phyloP scores from a whole-genome alignment of 30 jellyfish, hydroid and myxozoan species.

The Pseudorhiza aurosa region DNA sequence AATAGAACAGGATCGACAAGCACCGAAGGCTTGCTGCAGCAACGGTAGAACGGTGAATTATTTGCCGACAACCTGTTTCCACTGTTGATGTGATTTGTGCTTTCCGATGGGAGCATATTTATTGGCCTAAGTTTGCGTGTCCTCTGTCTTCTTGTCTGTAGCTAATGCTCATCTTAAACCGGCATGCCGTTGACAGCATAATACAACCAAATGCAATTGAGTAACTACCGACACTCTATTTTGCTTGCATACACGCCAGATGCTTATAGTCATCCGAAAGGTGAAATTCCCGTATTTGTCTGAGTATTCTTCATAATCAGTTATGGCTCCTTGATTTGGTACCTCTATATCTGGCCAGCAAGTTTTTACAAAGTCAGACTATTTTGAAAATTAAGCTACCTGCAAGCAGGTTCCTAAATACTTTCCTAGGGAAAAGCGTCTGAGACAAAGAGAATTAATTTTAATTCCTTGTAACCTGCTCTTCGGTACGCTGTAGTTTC shows the following conservation, averaged over 20 bases:
- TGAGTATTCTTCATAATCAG: no score
- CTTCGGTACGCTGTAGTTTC: slow-evolving; percentile 18
- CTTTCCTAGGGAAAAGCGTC: background rate
- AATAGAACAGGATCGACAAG: slow-evolving; percentile 81
- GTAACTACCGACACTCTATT: no score
- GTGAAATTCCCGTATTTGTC: no score
- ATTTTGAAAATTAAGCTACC: no score
- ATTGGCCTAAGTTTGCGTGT: background rate
- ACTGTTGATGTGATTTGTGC: slow-evolving; percentile 47
- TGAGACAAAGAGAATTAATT: slow-evolving; percentile 25
- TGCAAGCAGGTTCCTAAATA: slow-evolving; percentile 23
- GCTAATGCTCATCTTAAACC: background rate
- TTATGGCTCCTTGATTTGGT: no score
- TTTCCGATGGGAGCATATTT: slow-evolving; percentile 50
- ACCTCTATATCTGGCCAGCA: no score
- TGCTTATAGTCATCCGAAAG: no score
- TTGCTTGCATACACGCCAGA: no score
- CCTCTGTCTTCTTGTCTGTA: background rate
- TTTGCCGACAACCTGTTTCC: slow-evolving; percentile 28
- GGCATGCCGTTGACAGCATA: background rate
- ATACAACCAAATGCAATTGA: background rate
- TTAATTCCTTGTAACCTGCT: slow-evolving; percentile 39
- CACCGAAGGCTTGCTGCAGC: slow-evolving; percentile 81
- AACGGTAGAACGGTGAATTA: slow-evolving; percentile 53
- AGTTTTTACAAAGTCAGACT: no score